Conservation (phyloP, 2,113 vertebrate species). For the Bos javanicus region DNA sequence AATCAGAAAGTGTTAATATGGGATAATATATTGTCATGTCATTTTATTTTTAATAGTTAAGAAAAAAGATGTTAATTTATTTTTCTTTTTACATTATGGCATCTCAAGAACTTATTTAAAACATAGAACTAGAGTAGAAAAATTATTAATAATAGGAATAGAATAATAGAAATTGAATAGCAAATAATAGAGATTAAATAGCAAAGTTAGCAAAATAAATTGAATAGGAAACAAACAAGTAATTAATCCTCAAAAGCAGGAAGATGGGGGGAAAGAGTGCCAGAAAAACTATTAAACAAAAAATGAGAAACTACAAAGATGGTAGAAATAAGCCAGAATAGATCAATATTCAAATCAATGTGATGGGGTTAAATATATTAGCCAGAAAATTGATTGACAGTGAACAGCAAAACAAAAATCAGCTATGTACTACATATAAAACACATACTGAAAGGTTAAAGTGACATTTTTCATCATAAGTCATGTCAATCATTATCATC, state of each 20-base stretch:
- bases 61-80: neutral
- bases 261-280: fast-evolving
- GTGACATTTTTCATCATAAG: neutral
- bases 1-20: neutral
- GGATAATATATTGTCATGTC: neutral
- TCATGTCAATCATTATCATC: neutral
- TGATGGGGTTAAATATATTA: neutral
- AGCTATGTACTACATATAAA: neutral
- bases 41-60: neutral
- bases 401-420: neutral
- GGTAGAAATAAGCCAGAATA: neutral
- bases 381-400: neutral
- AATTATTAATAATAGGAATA: neutral
- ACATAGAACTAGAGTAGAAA: neutral
- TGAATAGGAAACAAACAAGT: neutral
- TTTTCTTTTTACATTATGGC: neutral
- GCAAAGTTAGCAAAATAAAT: neutral
- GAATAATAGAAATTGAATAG: neutral
- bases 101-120: neutral
- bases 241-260: neutral
- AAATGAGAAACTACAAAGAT: neutral
- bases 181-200: neutral
- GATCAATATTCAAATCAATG: neutral
- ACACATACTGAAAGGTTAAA: neutral
- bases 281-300: neutral